Base-by-base conservation (phyloP, 2,797 vertebrate genomes). In the Schizopygopsis malacanthus region DNA sequence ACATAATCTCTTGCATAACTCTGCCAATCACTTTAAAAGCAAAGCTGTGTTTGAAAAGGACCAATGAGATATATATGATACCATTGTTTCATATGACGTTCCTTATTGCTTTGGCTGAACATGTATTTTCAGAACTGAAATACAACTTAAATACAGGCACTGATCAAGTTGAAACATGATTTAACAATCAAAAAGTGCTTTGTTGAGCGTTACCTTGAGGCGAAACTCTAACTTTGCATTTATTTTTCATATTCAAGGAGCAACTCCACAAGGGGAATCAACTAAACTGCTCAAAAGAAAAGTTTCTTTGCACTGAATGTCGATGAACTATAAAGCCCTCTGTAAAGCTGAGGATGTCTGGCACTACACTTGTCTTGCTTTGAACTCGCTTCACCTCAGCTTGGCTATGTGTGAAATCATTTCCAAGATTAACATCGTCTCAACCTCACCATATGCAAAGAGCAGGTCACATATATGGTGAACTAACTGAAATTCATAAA, bases 261-360 rank as follows among this genome's bases (percentile, higher is more conserved):
- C 56, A 81, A 22, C 28, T 89, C 84, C 71, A 71, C 72, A 89
- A 79, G 75, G 81, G 80, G 41, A 88, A 90, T 84, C 81, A 85
- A 85, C 81, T 88, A 86, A 85, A 81, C 59, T 12, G 70, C 43
- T 25, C n/a, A 52, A 50, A 88, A 70, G 87, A 43, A 37, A 85
- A 75, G 85, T 77, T 59, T 52, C 83, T 91, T 33, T 84, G 86
- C 59, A 89, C 87, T 69, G 76, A 89, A 86, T 85, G 41, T 61
- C 41, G 87, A 79, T 90, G 83, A 90, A 89, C 85, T 87, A 83
- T 67, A 87, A 89, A 81, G 82, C 73, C 85, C 87, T 37, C 65
- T 80, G 61, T 56, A 84, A 69, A 84, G 72, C 28, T 15, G 47
- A 72, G 81, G 77, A 43, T 81, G 79, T 72, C 28, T 59, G 20